Base-by-base conservation (phyloP, 1,140 invertebrate genomes). In the Drosophila bifasciata region DNA sequence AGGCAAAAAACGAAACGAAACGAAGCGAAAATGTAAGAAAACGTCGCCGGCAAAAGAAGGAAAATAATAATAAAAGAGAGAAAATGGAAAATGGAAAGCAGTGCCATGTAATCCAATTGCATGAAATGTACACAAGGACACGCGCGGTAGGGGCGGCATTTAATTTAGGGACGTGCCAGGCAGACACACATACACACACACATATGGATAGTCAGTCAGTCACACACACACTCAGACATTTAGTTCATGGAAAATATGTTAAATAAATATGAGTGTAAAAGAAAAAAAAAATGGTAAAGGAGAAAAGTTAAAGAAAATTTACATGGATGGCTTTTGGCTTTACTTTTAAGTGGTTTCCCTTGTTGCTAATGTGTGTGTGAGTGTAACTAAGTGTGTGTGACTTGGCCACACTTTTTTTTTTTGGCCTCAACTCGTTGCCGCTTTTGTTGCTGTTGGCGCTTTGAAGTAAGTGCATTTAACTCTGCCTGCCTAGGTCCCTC, bases 381-480 rank as follows among this genome's bases (percentile, higher is more conserved):
- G 45, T 73, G 19, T 64, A 51, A 50, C 53, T 76, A 70, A 71
- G 66, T 79, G 76, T 73, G 40, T 73, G 48, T 73, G 76, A 49
- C 59, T 79, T 75, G 69, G 76, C 58, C 76, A 79, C 70, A 79
- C 71, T 75, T 75, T 79, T 80, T 79, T 13, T 36, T 36, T 25
- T 25, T 11, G 32, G 76, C 71, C 77, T 57, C 71, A 79, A 79
- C 76, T 76, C 77, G 71, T 79, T 75, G 77, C 52, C 44, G 68
- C 55, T 76, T 70, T 79, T 75, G 70, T 75, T 80, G 78, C 72
- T 75, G 62, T 75, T 75, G 71, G 56, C 50, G 71, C 77, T 80
- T 80, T 80, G 77, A 80, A 80, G 77, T 80, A 80, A 80, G 77
- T 80, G 77, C 77, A 80, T 80, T 80, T 80, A 80, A 80, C 66